Evolutionary conservation across 2,113 vertebrate genomes (phyloP).

Genomic region (Microtus montanus): DNA sequence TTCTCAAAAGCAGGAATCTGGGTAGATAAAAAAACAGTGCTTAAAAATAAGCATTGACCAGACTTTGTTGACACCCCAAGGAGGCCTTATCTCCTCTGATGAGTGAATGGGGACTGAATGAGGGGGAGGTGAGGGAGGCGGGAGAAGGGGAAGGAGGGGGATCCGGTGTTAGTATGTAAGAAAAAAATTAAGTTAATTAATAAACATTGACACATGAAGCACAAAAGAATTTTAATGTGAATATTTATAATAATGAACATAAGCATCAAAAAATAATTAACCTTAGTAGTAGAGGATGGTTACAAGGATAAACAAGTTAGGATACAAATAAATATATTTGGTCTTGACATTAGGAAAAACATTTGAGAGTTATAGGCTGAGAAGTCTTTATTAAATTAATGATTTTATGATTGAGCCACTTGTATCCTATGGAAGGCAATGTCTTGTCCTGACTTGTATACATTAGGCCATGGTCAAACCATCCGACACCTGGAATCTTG

Average conservation of each 20-base stretch:
- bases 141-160: too few species aligned
- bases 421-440: not conserved
- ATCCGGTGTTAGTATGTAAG: too few species aligned
- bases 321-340: not conserved
- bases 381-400: not conserved
- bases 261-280: constrained; percentile 4
- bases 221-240: not conserved
- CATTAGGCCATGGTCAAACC: not conserved
- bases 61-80: too few species aligned
- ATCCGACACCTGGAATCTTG: not conserved
- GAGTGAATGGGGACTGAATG: too few species aligned
- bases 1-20: not conserved
- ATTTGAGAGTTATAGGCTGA: not conserved
- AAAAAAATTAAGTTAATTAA: not conserved
- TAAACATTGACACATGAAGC: not conserved
- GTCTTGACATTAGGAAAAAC: constrained; percentile 22
- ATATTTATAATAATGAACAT: not conserved
- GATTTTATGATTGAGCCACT: not conserved
- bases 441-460: not conserved
- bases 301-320: not conserved
- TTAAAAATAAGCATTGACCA: not conserved
- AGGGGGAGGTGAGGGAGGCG: too few species aligned
- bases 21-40: not conserved
- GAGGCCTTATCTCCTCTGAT: too few species aligned
- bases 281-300: not conserved